Conservation (phyloP, 2,113 vertebrate species). For the Myiopsitta monachus region DNA sequence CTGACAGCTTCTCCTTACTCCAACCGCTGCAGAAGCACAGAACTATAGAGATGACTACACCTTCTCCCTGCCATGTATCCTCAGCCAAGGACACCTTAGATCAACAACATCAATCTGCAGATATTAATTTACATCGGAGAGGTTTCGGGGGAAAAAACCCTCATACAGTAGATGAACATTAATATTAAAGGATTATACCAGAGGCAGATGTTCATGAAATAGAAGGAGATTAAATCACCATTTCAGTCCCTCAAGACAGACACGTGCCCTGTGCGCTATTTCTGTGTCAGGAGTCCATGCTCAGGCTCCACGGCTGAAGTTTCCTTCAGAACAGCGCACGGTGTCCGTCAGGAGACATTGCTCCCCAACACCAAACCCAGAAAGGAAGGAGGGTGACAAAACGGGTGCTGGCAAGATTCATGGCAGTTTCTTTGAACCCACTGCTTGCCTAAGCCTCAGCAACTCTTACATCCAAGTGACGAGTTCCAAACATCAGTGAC, state of each 20-base stretch:
- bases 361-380: neutral
- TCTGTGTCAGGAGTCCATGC: neutral
- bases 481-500: neutral
- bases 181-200: neutral
- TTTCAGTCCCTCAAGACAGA: neutral
- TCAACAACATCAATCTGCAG: neutral
- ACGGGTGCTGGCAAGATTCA: neutral
- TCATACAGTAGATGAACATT: neutral
- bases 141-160: neutral
- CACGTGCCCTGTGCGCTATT: accelerated
- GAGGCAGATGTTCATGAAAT: neutral
- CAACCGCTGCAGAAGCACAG: neutral
- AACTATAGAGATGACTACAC: accelerated
- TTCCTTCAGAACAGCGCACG: accelerated
- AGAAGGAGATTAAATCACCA: neutral
- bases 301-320: accelerated
- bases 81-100: neutral
- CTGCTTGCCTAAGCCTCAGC: neutral
- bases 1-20: neutral
- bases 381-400: neutral
- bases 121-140: neutral
- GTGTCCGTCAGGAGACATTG: neutral
- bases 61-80: neutral
- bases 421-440: neutral
- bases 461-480: neutral